phyloP scores from a whole-genome alignment of 2,888 invertebrate genomes.

The Exephanes ischioxanthus region DNA sequence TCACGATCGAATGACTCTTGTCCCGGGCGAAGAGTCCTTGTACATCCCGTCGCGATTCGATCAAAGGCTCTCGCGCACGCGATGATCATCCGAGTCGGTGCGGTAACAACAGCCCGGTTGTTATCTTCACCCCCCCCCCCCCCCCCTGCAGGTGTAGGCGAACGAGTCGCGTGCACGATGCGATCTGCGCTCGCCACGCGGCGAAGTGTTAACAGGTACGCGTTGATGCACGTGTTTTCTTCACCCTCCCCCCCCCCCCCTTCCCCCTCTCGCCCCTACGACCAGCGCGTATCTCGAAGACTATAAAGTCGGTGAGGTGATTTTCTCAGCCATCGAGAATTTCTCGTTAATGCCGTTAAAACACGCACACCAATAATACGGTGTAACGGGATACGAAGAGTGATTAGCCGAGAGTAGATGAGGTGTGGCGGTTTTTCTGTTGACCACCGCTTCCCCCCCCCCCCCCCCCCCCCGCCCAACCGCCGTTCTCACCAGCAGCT shows the following conservation, averaged over 20 bases:
- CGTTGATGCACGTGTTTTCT: constrained; percentile 23
- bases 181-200: constrained; percentile 48
- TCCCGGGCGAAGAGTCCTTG: constrained; percentile 14
- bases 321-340: constrained; percentile 61
- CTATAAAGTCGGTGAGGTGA: constrained; percentile 62
- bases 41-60: constrained; percentile 37
- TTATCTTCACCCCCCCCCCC: background rate
- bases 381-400: constrained; percentile 52
- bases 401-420: constrained; percentile 70
- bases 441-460: constrained; percentile 11
- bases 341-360: constrained; percentile 54
- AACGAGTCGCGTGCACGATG: constrained; percentile 44
- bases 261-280: background rate
- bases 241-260: background rate
- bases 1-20: constrained; percentile 41
- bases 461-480: constrained; percentile 3
- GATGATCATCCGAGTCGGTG: constrained; percentile 14
- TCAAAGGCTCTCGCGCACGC: constrained; percentile 42
- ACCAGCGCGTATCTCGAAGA: background rate
- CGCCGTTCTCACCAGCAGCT: constrained; percentile 33
- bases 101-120: background rate
- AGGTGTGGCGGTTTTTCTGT: constrained; percentile 67
- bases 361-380: constrained; percentile 61
- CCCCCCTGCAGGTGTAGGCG: constrained; percentile 11
- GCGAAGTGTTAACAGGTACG: constrained; percentile 51